Evolutionary conservation across 2,113 vertebrate species (phyloP).

Genomic region (Condylura cristata): DNA sequence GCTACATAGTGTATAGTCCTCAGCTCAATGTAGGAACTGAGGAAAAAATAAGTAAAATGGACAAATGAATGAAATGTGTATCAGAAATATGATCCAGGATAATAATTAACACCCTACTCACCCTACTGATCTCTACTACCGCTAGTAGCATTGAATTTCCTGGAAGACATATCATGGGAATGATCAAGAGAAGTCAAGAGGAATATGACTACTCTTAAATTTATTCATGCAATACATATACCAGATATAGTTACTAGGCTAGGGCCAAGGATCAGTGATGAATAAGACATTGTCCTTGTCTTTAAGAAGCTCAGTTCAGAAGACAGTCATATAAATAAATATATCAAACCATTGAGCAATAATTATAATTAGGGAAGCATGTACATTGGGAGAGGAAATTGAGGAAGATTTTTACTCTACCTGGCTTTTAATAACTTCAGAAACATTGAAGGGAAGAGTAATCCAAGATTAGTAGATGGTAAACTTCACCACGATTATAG

Average conservation of each 20-base stretch:
- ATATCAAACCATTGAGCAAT: background rate
- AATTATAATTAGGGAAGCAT: background rate
- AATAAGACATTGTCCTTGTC: background rate
- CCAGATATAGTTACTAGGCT: background rate
- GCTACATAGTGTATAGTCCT: no score
- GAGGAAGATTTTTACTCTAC: background rate
- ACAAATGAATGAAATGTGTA: background rate
- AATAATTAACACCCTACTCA: background rate
- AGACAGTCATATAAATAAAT: background rate
- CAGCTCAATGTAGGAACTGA: no score
- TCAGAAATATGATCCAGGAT: background rate
- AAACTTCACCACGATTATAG: background rate
- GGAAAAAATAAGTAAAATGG: no score
- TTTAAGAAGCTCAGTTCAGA: background rate
- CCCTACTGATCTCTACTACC: background rate
- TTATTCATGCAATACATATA: background rate
- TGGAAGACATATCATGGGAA: background rate
- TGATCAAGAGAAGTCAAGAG: background rate
- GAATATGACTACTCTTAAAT: no score
- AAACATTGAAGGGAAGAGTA: background rate
- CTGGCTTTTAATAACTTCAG: background rate
- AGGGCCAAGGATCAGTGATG: background rate
- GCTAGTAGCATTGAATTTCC: background rate
- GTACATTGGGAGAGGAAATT: background rate
- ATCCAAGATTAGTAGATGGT: background rate